Evolutionary conservation across 2,888 invertebrate species (phyloP), one percentile per base, ranked within the genome.

Genomic region (Thymelicus lineola): DNA sequence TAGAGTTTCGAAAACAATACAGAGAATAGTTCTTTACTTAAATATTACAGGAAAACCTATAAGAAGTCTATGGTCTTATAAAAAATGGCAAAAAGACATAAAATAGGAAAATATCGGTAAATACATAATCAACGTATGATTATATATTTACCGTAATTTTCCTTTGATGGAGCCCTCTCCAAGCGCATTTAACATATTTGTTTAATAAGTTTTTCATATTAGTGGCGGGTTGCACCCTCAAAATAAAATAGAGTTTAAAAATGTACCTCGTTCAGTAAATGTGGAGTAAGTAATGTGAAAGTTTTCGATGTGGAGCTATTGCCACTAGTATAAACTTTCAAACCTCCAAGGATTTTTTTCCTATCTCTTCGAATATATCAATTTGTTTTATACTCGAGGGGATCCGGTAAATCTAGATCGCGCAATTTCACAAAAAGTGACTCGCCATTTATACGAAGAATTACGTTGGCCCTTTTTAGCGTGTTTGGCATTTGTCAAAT

Each of bases 331-430:
- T 67, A 66, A 60, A 65, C 17, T 55, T 15, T 45, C 38, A 72
- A 69, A 46, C 38, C 28, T 36, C 60, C 35, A 46, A 66, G 59
- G 58, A 67, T 55, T 61, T 67, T n/a, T 66, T 61, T 61, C 45
- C 48, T 55, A 61, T 60, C 60, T 55, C 61, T 28, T 12, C 55
- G 55, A 68, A 68, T 68, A 68, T 68, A 68, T 68, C 67, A 68
- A 68, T 68, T 61, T 68, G 45, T 61, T 61, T 68, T 61, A 55
- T 36, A 61, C 55, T 61, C 67, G 61, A 62, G 61, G 67, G 61
- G 46, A 42, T 62, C 35, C 45, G 61, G 46, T 57, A 68, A 36
- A 68, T 68, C 68, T 68, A 68, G 68, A 68, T 68, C 62, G 68
- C 36, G 57, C 68, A 36, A 57, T 62, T 61, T 57, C 68, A 35